A percentile compares a stretch with the other conserved stretches of the same genome.
phyloP scores from a whole-genome alignment of 2,797 vertebrate genomes.

The Lepidocolaptes lacrymiger region DNA sequence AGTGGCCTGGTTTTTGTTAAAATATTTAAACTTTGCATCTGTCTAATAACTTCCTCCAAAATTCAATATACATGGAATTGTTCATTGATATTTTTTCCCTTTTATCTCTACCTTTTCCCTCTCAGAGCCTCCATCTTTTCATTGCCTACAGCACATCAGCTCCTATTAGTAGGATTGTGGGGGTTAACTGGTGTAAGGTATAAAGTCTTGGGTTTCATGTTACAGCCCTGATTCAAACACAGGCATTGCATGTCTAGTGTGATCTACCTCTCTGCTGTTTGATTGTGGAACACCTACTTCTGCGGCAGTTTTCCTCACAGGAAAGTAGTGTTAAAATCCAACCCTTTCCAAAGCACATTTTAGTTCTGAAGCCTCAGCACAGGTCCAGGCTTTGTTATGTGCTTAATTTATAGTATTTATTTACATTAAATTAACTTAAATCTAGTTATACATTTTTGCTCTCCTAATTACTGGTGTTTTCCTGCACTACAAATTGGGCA shows the following conservation, averaged over 20 bases:
- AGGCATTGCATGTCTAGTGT: neutral
- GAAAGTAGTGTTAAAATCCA: neutral
- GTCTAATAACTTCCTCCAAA: slow-evolving; percentile 37
- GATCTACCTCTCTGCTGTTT: neutral
- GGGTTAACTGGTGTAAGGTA: neutral
- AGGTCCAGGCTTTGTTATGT: neutral
- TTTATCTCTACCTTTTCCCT: slow-evolving; percentile 43
- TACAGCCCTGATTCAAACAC: neutral
- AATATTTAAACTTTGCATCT: slow-evolving; percentile 78
- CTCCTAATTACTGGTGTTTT: neutral
- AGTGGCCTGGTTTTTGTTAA: slow-evolving; percentile 89
- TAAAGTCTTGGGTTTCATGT: neutral
- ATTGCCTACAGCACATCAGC: slow-evolving; percentile 11
- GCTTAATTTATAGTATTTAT: neutral
- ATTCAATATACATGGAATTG: slow-evolving; percentile 55
- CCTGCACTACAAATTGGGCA: neutral
- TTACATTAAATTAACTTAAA: neutral
- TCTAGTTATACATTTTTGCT: neutral
- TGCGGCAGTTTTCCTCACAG: neutral
- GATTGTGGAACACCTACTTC: neutral
- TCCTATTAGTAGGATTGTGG: neutral
- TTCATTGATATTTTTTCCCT: slow-evolving; percentile 39
- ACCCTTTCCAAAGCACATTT: neutral
- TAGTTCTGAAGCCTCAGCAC: neutral
- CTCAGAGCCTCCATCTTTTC: neutral